Base-by-base conservation (phyloP, 2,888 invertebrate species). In the Sinohyriopsis cumingii region DNA sequence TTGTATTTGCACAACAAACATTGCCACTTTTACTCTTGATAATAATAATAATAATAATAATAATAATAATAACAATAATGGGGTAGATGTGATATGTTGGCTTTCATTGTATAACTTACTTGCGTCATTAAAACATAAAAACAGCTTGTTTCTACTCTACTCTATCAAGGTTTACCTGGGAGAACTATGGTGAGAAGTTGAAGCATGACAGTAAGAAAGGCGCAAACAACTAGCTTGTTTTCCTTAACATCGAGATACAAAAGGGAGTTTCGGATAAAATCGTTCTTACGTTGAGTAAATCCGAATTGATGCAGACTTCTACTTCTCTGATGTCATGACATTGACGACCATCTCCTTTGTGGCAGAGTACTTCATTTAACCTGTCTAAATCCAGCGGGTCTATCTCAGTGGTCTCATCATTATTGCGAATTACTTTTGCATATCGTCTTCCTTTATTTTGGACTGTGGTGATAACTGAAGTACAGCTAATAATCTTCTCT, bases 381-480 rank as follows among this genome's bases (percentile, higher is more conserved):
- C 28, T 45, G 5, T 65, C 70, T 22, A 65, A 59, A 15, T 74
- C 75, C 5, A 77, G 59, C 15, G 69, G 53, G 5, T 74, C 61
- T 9, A 80, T 73, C 15, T 67, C 71, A 9, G 55, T 54, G 0
- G 68, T 69, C 24, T 65, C 72, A 9, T 63, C 55, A 56, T 74
- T 59, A 3, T 63, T 75, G 69, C 77, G 76, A 1, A 77, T 59
- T 20, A 85, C 69, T 24, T 73, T 73, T 22, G 80, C 83, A 12
- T 62, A 59, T 54, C 73, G 73, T 28, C 68, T 65, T 19, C 59
- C 24, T 59, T 24, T 59, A 59, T 22, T 24, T 22, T 75, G 69
- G 12, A 87, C 66, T 33, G 79, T 79, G n/a, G 85, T 86, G 19
- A 86, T 82, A 25, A 80, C 77, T 19, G 84, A 82, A 0, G 87